A percentile compares a stretch with the other conserved stretches of the same genome.
These are phyloP conservation scores for Brevipalpus yothersi DNA, from an alignment of 1,140 invertebrate species.

Conservation along the genomic window DNA sequence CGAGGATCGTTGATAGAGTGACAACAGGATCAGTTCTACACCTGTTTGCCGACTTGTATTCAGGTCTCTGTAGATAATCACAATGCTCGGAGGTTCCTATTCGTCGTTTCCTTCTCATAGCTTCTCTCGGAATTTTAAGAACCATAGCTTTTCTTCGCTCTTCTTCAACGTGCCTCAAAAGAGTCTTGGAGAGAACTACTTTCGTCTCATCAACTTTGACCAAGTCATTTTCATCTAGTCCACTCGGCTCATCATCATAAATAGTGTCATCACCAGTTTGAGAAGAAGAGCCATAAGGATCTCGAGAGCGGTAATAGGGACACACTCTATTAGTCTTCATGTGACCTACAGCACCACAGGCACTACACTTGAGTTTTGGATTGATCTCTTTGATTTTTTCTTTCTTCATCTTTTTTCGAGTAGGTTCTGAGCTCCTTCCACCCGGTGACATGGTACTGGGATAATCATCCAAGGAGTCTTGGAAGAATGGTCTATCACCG, in stretches of 20 bases:
- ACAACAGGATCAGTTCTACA: constrained; percentile 88
- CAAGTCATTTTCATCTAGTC: constrained; percentile 38
- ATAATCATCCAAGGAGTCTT: neutral
- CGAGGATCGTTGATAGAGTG: constrained; percentile 70
- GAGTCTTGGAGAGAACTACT: constrained; percentile 16
- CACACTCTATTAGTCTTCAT: constrained; percentile 89
- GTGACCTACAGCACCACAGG: constrained; percentile 56
- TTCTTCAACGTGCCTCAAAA: constrained; percentile 44
- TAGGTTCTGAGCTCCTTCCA: neutral
- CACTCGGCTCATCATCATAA: constrained; percentile 46
- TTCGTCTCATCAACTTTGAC: constrained; percentile 62
- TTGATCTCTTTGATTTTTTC: constrained; percentile 12
- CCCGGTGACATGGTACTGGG: neutral
- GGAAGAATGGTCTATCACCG: neutral
- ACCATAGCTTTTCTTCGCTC: constrained; percentile 46
- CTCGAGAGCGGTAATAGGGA: constrained; percentile 50
- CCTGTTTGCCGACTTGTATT: constrained; percentile 54
- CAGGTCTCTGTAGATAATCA: constrained; percentile 73
- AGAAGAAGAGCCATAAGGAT: constrained; percentile 32
- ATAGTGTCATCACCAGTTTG: constrained; percentile 54
- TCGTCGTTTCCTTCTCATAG: constrained; percentile 34
- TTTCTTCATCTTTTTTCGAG: neutral
- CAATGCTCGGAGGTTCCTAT: constrained; percentile 42
- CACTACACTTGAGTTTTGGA: constrained; percentile 57
- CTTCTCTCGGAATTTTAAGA: constrained; percentile 58